A percentile compares a stretch with the other conserved stretches of the same genome.
phyloP scores from a whole-genome alignment of 2,797 vertebrate genomes.

The Etheostoma perlongum region DNA sequence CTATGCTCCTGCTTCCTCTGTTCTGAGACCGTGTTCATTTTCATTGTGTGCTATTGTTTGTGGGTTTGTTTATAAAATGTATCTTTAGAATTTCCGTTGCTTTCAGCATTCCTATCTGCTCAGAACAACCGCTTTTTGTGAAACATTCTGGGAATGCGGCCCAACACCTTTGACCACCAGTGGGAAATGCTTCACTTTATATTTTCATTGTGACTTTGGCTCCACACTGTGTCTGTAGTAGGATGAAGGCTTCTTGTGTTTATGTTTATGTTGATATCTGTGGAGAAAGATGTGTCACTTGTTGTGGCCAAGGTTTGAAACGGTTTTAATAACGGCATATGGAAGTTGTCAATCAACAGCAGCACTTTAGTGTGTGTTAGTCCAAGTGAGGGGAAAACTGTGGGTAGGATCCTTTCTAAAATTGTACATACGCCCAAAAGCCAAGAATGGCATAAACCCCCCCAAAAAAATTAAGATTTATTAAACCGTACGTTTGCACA shows the following conservation, averaged over 20 bases:
- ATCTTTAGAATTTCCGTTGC: constrained; percentile 20
- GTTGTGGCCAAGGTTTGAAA: background rate
- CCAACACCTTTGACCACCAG: constrained; percentile 34
- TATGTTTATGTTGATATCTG: background rate
- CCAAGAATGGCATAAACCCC: too few relatives aligned
- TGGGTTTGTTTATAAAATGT: constrained; percentile 20
- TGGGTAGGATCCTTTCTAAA: too few relatives aligned
- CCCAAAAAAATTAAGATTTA: too few relatives aligned
- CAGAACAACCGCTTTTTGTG: constrained; percentile 39
- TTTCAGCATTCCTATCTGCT: constrained; percentile 25
- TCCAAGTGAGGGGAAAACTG: too few relatives aligned
- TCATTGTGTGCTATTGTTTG: constrained; percentile 13
- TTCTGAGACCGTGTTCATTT: background rate
- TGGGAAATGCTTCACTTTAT: constrained; percentile 23
- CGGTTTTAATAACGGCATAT: background rate
- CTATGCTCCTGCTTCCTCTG: background rate
- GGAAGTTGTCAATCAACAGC: background rate
- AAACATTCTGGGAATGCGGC: constrained; percentile 29
- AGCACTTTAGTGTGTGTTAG: background rate
- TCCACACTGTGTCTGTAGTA: background rate
- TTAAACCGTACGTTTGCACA: too few relatives aligned
- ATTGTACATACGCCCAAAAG: too few relatives aligned
- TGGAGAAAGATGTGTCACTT: background rate
- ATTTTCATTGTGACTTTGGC: background rate
- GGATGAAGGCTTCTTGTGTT: background rate